Base-by-base conservation (phyloP, 2,888 invertebrate species). In the Aquatica leii region DNA sequence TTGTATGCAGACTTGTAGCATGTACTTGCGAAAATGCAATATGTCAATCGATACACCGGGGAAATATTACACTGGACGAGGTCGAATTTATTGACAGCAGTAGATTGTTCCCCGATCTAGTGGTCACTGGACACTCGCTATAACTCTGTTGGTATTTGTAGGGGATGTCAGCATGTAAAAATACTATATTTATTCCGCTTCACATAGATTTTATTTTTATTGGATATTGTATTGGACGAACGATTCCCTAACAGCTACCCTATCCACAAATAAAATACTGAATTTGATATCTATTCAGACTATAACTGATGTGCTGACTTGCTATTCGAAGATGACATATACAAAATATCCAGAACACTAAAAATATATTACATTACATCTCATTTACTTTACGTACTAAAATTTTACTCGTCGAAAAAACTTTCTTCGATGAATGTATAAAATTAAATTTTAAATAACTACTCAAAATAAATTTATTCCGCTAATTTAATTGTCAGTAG, bases 51-150 rank as follows among this genome's bases (percentile, higher is more conserved):
- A 73, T 73, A 74, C 78, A 76, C 77, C 68, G 71, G 81, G 81
- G 81, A 81, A 81, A 81, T 81, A 81, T 81, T 81, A 80, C 78
- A 74, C 74, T 74, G 77, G 76, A 75, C 77, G 73, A 73, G 72
- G 69, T 74, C 76, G 76, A 78, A 76, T 81, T 81, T 81, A 81
- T 81, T 80, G 81, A 81, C 80, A 81, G 79, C 75, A 77, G 76
- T 79, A 79, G 80, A 81, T 81, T 80, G 80, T 81, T 78, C 79
- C 75, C 76, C 80, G 77, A 80, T 80, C 80, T 77, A 77, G 73
- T 78, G 77, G 77, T 77, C 78, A 76, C 77, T 73, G 79, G 79
- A 79, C 79, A 77, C 75, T 76, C 76, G 78, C 80, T 77, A 80
- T 80, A 80, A 81, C 77, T 81, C 79, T 61, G 65, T 54, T 65